Base-by-base conservation (phyloP, 2,797 vertebrate genomes). In the Petrocephalus sullivani region DNA sequence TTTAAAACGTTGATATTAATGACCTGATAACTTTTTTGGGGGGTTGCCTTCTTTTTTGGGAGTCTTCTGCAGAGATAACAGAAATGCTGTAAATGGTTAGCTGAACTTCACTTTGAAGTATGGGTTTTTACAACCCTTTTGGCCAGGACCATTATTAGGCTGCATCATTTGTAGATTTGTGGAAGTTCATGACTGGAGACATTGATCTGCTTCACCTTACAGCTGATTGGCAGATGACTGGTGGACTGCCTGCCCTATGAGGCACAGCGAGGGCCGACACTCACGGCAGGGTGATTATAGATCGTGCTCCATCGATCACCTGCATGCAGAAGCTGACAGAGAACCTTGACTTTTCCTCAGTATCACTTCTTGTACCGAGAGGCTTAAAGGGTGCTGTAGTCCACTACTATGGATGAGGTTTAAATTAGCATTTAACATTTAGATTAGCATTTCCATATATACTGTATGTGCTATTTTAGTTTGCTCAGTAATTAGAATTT, bases 251-350 rank as follows among this genome's bases (percentile, higher is more conserved):
- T 54, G 58, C 86, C 41, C 60, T 67, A 9, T 16, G 82, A 14
- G 87, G 60, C 49, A 33, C 87, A 85, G 49, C 19, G 10, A 71
- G 86, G 49, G 58, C 58, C 86, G 67, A n/a, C 49, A 9, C 53
- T 46, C 87, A 9, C 82, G 14, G 81, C 82, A 85, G 87, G 87
- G 49, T 54, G 58, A 67, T 85, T 85, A 88, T 88, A 21, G 87
- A 85, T 85, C 12, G 5, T 4, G 4, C 58, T 84, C 82, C 60
- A 88, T 71, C 41, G 87, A 88, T 88, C 58, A 71, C 87, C 87
- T 88, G 58, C 8, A 54, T 71, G 21, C 49, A 51, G 57, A 46
- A 54, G 46, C n/a, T 53, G 61, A 28, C 83, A n/a, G 41, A 64
- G 61, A n/a, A 83, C 54, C 23, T 87, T 19, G 6, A n/a, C 37